Evolutionary conservation across 2,797 vertebrate genomes (phyloP).

Genomic region (Callimico goeldii): DNA sequence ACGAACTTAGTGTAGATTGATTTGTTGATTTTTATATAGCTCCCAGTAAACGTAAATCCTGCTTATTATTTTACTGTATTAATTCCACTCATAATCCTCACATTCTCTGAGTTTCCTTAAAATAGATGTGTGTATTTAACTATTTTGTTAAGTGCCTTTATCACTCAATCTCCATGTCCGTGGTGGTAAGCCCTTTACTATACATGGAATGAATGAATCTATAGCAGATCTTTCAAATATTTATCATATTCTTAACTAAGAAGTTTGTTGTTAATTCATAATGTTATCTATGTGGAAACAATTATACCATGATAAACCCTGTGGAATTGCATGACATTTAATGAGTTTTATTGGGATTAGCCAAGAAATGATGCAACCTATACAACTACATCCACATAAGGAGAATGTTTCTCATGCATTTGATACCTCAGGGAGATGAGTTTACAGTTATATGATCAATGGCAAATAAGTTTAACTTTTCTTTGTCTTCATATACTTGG

Average conservation of each 20-base stretch:
- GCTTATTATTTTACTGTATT: constrained; percentile 70
- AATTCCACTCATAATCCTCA: constrained; percentile 62
- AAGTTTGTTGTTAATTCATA: background rate
- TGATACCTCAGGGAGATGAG: background rate
- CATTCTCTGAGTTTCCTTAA: constrained; percentile 65
- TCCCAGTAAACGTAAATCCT: constrained; percentile 68
- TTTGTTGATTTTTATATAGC: constrained; percentile 71
- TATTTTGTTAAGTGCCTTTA: constrained; percentile 67
- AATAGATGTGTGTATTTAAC: constrained; percentile 70
- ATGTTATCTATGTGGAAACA: background rate
- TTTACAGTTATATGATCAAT: background rate
- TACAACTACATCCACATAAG: background rate
- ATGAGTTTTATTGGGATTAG: background rate
- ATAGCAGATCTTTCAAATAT: background rate
- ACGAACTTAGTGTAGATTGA: constrained; percentile 80
- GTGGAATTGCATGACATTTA: background rate
- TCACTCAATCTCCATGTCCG: constrained; percentile 54
- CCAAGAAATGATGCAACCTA: background rate
- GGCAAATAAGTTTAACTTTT: background rate
- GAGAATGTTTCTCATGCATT: background rate
- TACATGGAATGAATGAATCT: constrained; percentile 6
- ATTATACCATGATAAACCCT: background rate
- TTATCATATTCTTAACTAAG: background rate
- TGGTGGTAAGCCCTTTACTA: constrained; percentile 11
- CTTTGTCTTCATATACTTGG: background rate